A percentile compares a stretch with the other conserved stretches of the same genome.
Evolutionary conservation across 2,113 vertebrate species (phyloP).

Genomic region (Fukomys damarensis): DNA sequence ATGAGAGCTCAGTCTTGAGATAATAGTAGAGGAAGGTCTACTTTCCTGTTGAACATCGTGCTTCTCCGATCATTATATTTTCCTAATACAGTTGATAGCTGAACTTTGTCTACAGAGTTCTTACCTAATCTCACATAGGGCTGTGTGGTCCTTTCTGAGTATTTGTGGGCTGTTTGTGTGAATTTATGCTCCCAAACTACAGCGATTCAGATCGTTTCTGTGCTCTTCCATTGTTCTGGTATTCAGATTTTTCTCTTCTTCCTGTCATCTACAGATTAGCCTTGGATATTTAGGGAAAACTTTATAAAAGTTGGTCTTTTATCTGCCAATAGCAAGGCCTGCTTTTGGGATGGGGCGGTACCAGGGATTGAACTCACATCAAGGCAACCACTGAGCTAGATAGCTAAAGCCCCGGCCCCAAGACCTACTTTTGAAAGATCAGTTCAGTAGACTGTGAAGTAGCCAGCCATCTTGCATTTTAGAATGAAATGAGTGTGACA

Average conservation of each 20-base stretch:
- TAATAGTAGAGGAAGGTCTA: neutral
- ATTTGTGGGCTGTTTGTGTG: neutral
- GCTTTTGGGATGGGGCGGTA: no score
- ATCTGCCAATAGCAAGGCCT: neutral
- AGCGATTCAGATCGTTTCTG: slow-evolving; percentile 9
- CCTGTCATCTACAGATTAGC: neutral
- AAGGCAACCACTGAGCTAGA: no score
- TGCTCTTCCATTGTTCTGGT: slow-evolving; percentile 16
- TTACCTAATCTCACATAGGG: neutral
- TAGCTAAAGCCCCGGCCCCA: no score
- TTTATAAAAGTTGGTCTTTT: slow-evolving; percentile 4
- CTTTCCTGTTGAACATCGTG: slow-evolving; percentile 52
- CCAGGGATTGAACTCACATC: no score
- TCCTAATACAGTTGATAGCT: neutral
- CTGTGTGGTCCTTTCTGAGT: slow-evolving; percentile 6
- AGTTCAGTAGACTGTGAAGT: neutral
- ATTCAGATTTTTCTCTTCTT: neutral
- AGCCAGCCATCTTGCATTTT: neutral
- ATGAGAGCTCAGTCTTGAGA: neutral
- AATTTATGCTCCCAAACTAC: neutral
- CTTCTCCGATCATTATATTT: slow-evolving; percentile 23
- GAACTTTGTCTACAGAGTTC: neutral
- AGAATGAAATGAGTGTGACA: slow-evolving; percentile 12
- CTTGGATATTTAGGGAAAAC: slow-evolving; percentile 42
- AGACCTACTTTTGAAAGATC: slow-evolving; percentile 33